Evolutionary conservation across 2,113 vertebrate genomes (phyloP), one percentile per base, ranked within the genome.

Genomic region (Phasianus colchicus): DNA sequence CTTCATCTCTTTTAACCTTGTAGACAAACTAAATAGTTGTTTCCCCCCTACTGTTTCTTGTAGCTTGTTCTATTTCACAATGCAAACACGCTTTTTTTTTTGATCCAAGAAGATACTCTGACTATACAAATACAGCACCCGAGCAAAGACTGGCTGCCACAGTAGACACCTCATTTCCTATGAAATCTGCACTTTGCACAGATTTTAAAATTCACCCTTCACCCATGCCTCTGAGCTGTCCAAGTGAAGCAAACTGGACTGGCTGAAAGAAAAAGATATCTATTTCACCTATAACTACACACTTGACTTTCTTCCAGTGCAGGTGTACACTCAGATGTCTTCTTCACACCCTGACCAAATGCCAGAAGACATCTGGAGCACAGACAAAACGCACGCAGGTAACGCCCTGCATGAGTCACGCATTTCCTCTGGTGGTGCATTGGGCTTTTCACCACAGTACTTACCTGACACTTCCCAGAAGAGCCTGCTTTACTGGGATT

Each of bases 231-330:
- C 83, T 30, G 25, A 74, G 83, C 76, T 47, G 38, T 45, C 93
- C 92, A 94, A 93, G 79, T 55, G 58, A 94, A 96, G 96, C 93
- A 93, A 90, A 93, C 93, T 86, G 34, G 40, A 88, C 92, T 78
- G 80, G 90, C 90, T 52, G 38, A 71, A 48, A 58, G 18, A 55
- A 55, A 30, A 29, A 19, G 72, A 40, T 57, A 21, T 43, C 43
- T 52, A 73, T 92, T 93, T 91, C 86, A 86, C 88, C 90, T 83
- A 2, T 77, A 93, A 90, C 38, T 93, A 47, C 65, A 47, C 65
- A 66, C 47, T 94, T 93, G 90, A 94, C 34, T 92, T 81, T 67
- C 61, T 96, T 92, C 92, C 90, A 93, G 88, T 38, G 65, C 96
- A 96, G 93, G 90, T 95, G 88, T 81, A 91, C 88, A 50, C 86